Evolutionary conservation across 2,888 invertebrate species (phyloP).

Genomic region (Thecocarcelia acutangulata): DNA sequence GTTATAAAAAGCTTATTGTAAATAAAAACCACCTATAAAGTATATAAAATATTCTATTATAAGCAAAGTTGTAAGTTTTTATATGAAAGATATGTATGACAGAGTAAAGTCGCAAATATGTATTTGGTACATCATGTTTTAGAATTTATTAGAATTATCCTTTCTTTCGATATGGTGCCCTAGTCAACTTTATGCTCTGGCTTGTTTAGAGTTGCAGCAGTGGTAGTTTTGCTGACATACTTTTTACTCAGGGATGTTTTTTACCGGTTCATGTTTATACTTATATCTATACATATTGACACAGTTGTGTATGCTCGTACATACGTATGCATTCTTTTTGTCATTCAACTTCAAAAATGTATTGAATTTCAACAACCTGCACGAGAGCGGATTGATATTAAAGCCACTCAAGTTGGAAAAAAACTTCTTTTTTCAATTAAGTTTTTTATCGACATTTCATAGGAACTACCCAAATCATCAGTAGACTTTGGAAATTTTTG

Average conservation of each 20-base stretch:
- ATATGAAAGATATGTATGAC: background rate
- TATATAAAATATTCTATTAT: conserved; percentile 47
- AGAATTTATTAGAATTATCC: conserved; percentile 28
- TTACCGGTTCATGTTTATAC: background rate
- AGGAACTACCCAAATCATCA: no score
- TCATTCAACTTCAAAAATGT: conserved; percentile 47
- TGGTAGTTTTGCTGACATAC: conserved; percentile 18
- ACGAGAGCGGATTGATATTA: no score
- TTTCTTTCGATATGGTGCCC: conserved; percentile 15
- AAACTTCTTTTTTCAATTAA: no score
- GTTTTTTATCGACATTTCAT: no score
- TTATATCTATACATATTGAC: background rate
- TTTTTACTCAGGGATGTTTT: conserved; percentile 23
- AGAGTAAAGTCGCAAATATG: conserved; percentile 19
- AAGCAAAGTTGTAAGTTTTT: conserved; percentile 51
- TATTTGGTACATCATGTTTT: conserved; percentile 8
- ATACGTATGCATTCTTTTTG: background rate
- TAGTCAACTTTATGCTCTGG: background rate
- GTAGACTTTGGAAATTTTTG: no score
- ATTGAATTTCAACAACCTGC: conserved; percentile 68
- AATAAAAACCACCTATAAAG: conserved; percentile 18
- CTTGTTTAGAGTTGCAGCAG: background rate
- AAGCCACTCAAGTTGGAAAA: no score
- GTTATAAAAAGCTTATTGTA: conserved; percentile 1
- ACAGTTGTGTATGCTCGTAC: background rate